Conservation (phyloP, 2,113 vertebrate species). For the Seriola dumerili region DNA sequence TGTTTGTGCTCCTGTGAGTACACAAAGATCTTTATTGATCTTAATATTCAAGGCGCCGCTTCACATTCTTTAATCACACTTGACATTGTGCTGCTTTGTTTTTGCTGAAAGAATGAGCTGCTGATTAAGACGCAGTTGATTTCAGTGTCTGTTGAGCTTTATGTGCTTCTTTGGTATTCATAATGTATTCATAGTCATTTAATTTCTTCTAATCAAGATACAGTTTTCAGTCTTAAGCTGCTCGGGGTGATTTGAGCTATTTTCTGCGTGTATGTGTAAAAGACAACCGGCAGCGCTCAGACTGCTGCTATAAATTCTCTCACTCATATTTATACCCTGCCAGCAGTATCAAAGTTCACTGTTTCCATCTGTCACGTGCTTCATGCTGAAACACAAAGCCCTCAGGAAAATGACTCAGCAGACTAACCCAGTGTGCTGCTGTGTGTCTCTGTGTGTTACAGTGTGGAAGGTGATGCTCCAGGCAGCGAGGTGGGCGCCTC, state of each 20-base stretch:
- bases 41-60: slow-evolving; percentile 1
- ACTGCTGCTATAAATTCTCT: slow-evolving; percentile 58
- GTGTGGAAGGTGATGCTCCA: slow-evolving; percentile 95
- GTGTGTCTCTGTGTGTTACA: slow-evolving; percentile 72
- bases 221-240: neutral
- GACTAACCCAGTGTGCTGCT: slow-evolving; percentile 19
- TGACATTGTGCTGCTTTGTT: slow-evolving; percentile 24
- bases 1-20: slow-evolving; percentile 12
- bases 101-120: neutral
- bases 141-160: slow-evolving; percentile 19
- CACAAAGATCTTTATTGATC: slow-evolving; percentile 26
- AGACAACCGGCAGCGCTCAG: neutral
- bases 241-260: neutral
- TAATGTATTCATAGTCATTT: slow-evolving; percentile 17
- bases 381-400: slow-evolving; percentile 27
- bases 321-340: slow-evolving; percentile 47
- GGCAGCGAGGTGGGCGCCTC: slow-evolving; percentile 89
- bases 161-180: neutral
- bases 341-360: slow-evolving; percentile 65
- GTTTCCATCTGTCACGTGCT: slow-evolving; percentile 52
- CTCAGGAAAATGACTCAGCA: slow-evolving; percentile 46
- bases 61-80: slow-evolving; percentile 1
- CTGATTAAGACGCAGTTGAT: neutral
- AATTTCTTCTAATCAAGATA: neutral
- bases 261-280: slow-evolving; percentile 9